Evolutionary conservation across 1,140 invertebrate species (phyloP), one percentile per base, ranked within the genome.

Genomic region (Drosophila erecta): DNA sequence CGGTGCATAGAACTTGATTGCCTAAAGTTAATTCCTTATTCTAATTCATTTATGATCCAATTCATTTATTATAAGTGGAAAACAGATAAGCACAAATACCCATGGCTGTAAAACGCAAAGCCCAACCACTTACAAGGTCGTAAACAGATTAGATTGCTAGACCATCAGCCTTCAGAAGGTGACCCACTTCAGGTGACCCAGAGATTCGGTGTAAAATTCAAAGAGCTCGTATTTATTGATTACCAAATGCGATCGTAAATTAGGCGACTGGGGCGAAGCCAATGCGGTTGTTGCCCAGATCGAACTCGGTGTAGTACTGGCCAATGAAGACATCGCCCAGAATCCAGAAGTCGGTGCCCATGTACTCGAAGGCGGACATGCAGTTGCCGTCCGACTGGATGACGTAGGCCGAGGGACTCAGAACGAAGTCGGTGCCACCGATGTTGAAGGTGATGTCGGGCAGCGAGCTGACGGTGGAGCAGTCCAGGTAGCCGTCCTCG

Each of bases 291-390:
- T 99, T 97, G 56, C 94, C 95, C 90, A 97, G 93, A 93, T 99
- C 98, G 93, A 99, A 99, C 93, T 98, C 97, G 0, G 98, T 98
- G 93, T 99, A 99, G 92, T 95, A 99, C 76, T 95, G 95, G 55
- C 98, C 98, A 92, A 99, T 98, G 93, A 99, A 99, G 61, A 99
- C 97, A 93, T 99, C 98, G 47, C 98, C 98, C 59, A 99, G 93
- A 93, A 99, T 99, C 98, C 98, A 99, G 75, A 99, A 93, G 98
- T 93, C 43, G 96, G 97, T 40, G 96, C 97, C 84, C 80, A 89
- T 89, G 30, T 90, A 89, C 67, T 79, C 46, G 22, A 89, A 89
- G 59, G 59, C 37, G 96, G 97, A 37, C 97, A 97, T 97, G 93
- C 99, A 99, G 59, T 97, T 97, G 43, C 99, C 92, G 83, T 98